phyloP scores from a whole-genome alignment of 1,140 invertebrate genomes.

The Globodera ellingtonae region DNA sequence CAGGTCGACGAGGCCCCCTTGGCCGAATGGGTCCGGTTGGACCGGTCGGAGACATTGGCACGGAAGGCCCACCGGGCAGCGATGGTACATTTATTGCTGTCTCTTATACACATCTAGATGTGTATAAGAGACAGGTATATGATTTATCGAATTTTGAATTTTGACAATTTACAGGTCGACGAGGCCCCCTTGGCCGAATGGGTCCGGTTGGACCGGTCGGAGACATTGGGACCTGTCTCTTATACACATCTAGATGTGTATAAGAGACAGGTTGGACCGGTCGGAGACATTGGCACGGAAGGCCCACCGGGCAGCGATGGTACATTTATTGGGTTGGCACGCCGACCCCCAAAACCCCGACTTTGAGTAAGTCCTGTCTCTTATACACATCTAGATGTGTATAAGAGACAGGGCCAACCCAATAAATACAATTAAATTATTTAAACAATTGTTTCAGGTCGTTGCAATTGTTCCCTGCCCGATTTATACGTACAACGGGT shows the following conservation, averaged over 20 bases:
- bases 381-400: no score
- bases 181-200: no score
- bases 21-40: conserved; percentile 54
- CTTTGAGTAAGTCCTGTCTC: no score
- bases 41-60: conserved; percentile 48
- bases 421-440: conserved; percentile 5
- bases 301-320: conserved; percentile 48
- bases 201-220: no score
- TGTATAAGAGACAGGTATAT: no score
- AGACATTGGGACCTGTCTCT: no score
- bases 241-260: no score
- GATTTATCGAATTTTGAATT: no score
- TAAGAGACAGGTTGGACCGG: no score
- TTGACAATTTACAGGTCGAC: no score
- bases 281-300: conserved; percentile 1
- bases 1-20: conserved; percentile 33
- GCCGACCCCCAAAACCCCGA: background rate
- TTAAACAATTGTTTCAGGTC: conserved; percentile 31
- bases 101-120: no score
- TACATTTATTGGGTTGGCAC: background rate
- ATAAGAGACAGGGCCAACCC: no score
- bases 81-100: conserved; percentile 48
- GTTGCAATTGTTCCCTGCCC: conserved; percentile 62
- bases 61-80: conserved; percentile 54
- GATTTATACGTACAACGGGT: conserved; percentile 63